A percentile compares a stretch with the other conserved stretches of the same genome.
Evolutionary conservation across 2,113 vertebrate genomes (phyloP).

Genomic region (Eptesicus fuscus): DNA sequence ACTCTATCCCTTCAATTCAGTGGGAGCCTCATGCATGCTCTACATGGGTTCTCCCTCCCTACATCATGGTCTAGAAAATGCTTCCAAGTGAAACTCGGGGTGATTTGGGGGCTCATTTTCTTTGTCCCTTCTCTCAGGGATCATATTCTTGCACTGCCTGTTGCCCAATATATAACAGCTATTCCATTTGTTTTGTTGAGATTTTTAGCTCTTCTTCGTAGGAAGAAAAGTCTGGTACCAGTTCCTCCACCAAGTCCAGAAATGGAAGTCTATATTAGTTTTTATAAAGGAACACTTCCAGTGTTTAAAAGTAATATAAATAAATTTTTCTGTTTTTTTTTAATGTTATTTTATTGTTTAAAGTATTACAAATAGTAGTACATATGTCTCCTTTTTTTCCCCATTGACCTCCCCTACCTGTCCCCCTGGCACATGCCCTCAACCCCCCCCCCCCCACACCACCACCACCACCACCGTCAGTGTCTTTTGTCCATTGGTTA

Average conservation of each 20-base stretch:
- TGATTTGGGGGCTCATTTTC: background rate
- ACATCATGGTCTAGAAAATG: background rate
- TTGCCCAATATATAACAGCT: background rate
- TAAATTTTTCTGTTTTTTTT: background rate
- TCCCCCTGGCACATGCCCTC: too few species aligned
- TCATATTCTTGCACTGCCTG: background rate
- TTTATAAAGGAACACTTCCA: background rate
- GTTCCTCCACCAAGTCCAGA: background rate
- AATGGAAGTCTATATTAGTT: background rate
- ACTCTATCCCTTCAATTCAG: background rate
- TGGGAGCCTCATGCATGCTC: background rate
- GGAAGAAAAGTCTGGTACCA: background rate
- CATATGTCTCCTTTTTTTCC: too few species aligned
- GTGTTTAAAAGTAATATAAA: slow-evolving; percentile 26
- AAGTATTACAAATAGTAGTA: too few species aligned
- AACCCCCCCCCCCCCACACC: too few species aligned
- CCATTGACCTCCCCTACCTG: too few species aligned
- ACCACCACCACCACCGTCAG: too few species aligned
- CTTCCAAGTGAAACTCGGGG: background rate
- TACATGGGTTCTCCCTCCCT: background rate
- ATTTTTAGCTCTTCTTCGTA: background rate
- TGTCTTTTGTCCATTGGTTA: too few species aligned
- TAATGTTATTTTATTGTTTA: too few species aligned
- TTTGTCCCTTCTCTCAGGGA: background rate
- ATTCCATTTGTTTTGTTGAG: background rate